Evolutionary conservation across 2,797 vertebrate genomes (phyloP).

Genomic region (Hippoglossus hippoglossus): DNA sequence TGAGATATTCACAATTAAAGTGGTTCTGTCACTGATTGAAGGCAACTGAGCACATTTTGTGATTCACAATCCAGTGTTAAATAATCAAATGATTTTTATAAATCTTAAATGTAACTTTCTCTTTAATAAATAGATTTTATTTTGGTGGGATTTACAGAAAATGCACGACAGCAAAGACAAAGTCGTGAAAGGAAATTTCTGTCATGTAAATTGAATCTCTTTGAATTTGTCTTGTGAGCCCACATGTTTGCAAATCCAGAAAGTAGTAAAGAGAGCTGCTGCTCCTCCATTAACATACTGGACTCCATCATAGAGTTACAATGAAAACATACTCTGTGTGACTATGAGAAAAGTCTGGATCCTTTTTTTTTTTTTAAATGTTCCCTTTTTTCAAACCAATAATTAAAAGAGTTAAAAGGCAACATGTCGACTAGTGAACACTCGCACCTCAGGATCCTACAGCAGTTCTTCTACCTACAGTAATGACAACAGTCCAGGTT

Average conservation of each 20-base stretch:
- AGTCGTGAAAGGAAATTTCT: not conserved
- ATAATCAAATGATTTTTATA: too few species aligned
- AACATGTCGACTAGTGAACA: not conserved
- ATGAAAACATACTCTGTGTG: not conserved
- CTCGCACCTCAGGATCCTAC: not conserved
- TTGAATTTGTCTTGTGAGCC: not conserved
- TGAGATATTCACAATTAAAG: not conserved
- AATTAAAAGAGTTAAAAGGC: too few species aligned
- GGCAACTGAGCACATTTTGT: not conserved
- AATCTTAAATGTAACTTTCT: too few species aligned
- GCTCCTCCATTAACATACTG: not conserved
- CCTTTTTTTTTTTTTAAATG: too few species aligned
- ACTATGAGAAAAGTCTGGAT: not conserved
- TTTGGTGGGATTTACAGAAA: too few species aligned
- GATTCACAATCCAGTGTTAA: not conserved
- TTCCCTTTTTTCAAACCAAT: too few species aligned
- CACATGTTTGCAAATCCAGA: not conserved
- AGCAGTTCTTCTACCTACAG: not conserved
- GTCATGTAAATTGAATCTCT: not conserved
- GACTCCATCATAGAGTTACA: constrained; percentile 8
- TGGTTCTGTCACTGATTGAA: not conserved
- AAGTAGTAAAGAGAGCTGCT: not conserved
- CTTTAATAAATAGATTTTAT: too few species aligned
- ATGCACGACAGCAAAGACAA: too few species aligned
- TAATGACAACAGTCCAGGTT: not conserved